Base-by-base conservation (phyloP, 2,113 vertebrate genomes). In the Xyrauchen texanus region DNA sequence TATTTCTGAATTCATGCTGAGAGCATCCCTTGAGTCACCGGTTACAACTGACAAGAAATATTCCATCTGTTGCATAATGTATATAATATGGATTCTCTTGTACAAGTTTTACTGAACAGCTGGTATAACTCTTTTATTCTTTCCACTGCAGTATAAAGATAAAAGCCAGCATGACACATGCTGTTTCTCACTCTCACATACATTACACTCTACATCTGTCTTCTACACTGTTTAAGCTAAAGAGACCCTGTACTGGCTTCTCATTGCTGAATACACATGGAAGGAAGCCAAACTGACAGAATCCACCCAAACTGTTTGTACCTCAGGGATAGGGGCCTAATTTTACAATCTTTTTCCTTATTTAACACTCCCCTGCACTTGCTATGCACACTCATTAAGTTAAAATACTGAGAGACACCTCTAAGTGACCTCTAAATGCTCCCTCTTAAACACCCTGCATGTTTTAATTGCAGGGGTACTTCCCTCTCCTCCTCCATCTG, bases 171-270 rank as follows among this genome's bases (percentile, higher is more conserved):
- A 66, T 64, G 44, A 64, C 21, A 66, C 12, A 57, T 10, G 16
- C 7, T 64, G 11, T 64, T 7, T 63, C 49, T 52, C 15, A 49
- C 42, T 68, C 72, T 64, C 12, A 65, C 62, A 65, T 65, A 45
- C 49, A 76, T 76, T 76, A 76, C 21, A 76, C 34, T 7, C n/a
- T 55, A 45, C 74, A 76, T 76, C 49, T 65, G 74, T 64, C 62
- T 66, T 74, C 8, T 68, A 82, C 75, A 58, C 49, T 64, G 53
- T 68, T 79, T 13, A 79, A 72, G 61, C 3, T n/a, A 64, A 45
- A 51, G 16, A 70, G 21, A 34, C 21, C 21, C 51, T 16, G 4
- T 68, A 3, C 15, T 61, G 44, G 6, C 11, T 78, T 69, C 57
- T 47, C 16, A 46, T 34, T 71, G 60, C 51, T 79, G 68, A 79